Base-by-base conservation (phyloP, 2,888 invertebrate genomes). In the Mesochorus sp. region DNA sequence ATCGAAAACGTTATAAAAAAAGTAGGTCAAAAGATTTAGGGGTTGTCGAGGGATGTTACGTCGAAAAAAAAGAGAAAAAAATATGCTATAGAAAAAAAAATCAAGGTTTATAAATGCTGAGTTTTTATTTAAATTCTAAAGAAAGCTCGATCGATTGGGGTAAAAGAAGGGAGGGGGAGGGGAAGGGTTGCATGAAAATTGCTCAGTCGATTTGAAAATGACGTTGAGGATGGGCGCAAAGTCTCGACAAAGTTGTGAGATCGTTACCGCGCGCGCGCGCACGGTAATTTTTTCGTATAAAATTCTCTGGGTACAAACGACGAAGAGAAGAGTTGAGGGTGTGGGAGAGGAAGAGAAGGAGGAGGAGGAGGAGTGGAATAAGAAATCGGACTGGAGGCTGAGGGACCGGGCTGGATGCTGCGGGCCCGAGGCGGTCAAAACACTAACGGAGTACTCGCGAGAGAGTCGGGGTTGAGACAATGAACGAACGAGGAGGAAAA, bases 401-500 rank as follows among this genome's bases (percentile, higher is more conserved):
- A 42, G 42, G 42, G 42, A 61, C 31, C 26, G 39, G 61, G 42
- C 61, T 42, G 26, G 31, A 28, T 10, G 17, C 10, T 31, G 10
- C 10, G 24, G 26, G 49, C 64, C 51, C n/a, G 64, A 24, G 64
- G 64, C 51, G 64, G 44, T 66, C 51, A 51, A n/a, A n/a, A 37
- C 49, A 37, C 34, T 66, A 66, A 51, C 49, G 64, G 47, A 68
- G 44, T 71, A 39, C 49, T 26, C 24, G 19, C n/a, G 31, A 62
- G 47, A 44, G 62, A 62, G 47, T 47, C 3, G 39, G 3, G 39
- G 39, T n/a, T 39, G 39, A 39, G 39, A 39, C 39, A 39, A n/a
- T 10, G 61, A 24, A 0, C 28, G 44, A 28, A 12, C 24, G 19
- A 31, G 10, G 62, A 21, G 47, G 42, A 79, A 79, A 71, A 79